Percentiles rank a stretch among this genome's conserved stretches.
Evolutionary conservation across 2,888 invertebrate genomes (phyloP).

Genomic region (Silvanus unidentatus): DNA sequence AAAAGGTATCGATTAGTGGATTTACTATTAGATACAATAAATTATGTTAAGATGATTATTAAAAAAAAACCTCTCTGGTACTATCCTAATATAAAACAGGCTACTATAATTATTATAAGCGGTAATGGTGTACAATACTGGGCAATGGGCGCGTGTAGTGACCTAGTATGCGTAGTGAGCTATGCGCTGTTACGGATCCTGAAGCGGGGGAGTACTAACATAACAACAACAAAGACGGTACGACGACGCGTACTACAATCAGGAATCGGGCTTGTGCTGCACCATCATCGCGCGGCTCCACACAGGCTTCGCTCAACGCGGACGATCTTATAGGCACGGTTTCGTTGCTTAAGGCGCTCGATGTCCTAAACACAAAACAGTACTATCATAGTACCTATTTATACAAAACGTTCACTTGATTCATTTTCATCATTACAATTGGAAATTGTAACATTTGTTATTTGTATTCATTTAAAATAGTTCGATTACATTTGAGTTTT

Average conservation of each 20-base stretch:
- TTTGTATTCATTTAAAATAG: too few species aligned
- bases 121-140: slow-evolving; percentile 22
- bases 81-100: background rate
- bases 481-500: too few species aligned
- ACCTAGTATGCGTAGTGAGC: slow-evolving; percentile 38
- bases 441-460: too few species aligned
- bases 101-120: slow-evolving; percentile 3
- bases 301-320: too few species aligned
- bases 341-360: slow-evolving; percentile 27
- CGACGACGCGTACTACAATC: slow-evolving; percentile 8
- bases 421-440: too few species aligned
- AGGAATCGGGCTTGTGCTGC: slow-evolving; percentile 28
- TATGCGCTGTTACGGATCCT: slow-evolving; percentile 36
- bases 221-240: background rate
- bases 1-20: too few species aligned
- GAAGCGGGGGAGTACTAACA: slow-evolving; percentile 36
- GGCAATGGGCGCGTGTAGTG: slow-evolving; percentile 33
- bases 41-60: background rate
- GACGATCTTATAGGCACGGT: slow-evolving; percentile 27
- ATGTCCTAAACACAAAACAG: background rate
- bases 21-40: too few species aligned
- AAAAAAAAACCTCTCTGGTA: background rate
- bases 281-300: slow-evolving; percentile 26
- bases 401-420: too few species aligned
- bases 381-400: too few species aligned